Evolutionary conservation across 1,140 invertebrate genomes (phyloP).

Genomic region (Rhopalosiphum padi): DNA sequence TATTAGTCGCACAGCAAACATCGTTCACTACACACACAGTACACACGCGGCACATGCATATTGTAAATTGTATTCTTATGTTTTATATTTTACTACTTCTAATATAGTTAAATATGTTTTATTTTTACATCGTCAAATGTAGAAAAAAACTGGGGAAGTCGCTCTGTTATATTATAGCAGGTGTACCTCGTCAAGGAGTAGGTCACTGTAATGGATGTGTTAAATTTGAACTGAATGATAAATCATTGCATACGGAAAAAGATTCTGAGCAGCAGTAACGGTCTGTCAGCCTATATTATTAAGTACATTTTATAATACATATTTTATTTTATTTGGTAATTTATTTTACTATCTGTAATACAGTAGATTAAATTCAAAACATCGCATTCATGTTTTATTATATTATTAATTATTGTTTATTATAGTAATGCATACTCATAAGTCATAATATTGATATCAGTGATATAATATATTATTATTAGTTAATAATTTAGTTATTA

Average conservation of each 20-base stretch:
- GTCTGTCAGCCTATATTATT: background rate
- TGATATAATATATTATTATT: too few species aligned
- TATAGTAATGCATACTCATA: too few species aligned
- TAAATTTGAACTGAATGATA: constrained; percentile 7
- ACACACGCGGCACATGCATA: too few species aligned
- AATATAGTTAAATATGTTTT: background rate
- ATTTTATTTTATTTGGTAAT: background rate
- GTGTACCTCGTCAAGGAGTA: background rate
- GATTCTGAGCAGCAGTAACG: background rate
- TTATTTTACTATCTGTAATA: background rate
- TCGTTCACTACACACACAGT: background rate
- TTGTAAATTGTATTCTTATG: background rate
- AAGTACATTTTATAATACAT: background rate
- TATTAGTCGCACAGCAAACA: background rate
- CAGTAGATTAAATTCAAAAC: background rate
- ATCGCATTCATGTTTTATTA: background rate
- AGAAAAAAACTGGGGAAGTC: background rate
- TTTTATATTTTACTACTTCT: background rate
- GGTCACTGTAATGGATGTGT: background rate
- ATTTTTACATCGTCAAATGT: background rate
- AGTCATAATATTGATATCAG: too few species aligned
- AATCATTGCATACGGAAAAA: background rate
- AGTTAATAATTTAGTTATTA: too few species aligned
- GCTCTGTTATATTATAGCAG: background rate
- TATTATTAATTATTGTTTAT: background rate